A percentile compares a stretch with the other conserved stretches of the same genome.
These are phyloP conservation scores for Daboia siamensis DNA, from an alignment of 2,113 vertebrate species.

Conservation along the genomic window DNA sequence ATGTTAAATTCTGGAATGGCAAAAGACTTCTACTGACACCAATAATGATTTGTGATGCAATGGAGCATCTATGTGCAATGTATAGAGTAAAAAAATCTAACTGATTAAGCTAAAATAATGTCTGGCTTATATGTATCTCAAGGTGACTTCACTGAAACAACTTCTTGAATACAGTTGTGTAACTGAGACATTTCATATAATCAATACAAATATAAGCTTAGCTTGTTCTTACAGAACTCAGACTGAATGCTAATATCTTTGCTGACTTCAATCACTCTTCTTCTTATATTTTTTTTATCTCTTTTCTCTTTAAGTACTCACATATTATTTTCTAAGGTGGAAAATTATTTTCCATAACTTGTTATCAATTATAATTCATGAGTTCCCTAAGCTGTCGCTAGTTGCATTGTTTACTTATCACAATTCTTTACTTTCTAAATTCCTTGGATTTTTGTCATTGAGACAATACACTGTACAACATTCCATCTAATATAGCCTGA, in stretches of 20 bases:
- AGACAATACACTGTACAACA: conserved; percentile 7
- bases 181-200: conserved; percentile 12
- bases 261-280: background rate
- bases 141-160: background rate
- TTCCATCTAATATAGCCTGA: conserved; percentile 3
- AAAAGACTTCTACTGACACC: background rate
- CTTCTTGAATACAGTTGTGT: background rate
- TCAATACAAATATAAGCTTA: conserved; percentile 9
- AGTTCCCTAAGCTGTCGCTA: background rate
- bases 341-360: conserved; percentile 19
- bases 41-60: background rate
- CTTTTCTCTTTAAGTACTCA: conserved; percentile 13
- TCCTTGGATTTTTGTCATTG: conserved; percentile 8
- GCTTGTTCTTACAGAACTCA: background rate
- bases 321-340: conserved; percentile 10
- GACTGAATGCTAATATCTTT: background rate
- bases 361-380: conserved; percentile 25
- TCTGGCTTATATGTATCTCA: conserved; percentile 4
- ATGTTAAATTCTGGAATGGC: background rate
- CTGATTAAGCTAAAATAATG: background rate
- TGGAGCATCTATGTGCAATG: background rate
- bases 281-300: background rate
- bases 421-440: conserved; percentile 4
- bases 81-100: background rate
- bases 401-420: background rate